These are phyloP conservation scores for Talpa occidentalis DNA, from an alignment of 2,113 vertebrate species.

Conservation along the genomic window DNA sequence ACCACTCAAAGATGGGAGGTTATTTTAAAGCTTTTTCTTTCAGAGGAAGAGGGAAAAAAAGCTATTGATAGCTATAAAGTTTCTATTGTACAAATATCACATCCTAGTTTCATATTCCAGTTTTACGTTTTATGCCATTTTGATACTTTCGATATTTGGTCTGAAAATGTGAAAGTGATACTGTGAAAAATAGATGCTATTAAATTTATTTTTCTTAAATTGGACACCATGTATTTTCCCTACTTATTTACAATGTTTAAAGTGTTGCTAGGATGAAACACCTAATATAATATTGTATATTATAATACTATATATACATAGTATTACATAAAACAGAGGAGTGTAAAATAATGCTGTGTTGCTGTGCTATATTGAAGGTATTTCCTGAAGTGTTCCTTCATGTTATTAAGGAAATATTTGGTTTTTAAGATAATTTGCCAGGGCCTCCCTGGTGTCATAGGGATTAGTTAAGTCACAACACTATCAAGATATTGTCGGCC, in stretches of 20 bases:
- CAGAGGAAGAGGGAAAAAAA: background rate
- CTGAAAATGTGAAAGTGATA: background rate
- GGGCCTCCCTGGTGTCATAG: no score
- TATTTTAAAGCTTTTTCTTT: constrained; percentile 1
- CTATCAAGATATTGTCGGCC: no score
- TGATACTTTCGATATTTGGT: background rate
- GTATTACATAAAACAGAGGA: background rate
- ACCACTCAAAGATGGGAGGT: background rate
- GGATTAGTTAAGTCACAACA: no score
- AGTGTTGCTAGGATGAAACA: background rate
- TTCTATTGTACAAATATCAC: background rate
- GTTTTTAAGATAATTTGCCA: background rate
- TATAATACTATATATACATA: no score
- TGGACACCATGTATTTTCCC: background rate
- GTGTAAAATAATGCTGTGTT: background rate
- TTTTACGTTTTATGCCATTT: background rate
- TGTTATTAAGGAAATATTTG: constrained; percentile 23
- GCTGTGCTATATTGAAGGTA: background rate
- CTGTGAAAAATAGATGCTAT: background rate
- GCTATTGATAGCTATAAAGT: background rate
- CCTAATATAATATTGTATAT: background rate
- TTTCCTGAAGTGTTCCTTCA: background rate
- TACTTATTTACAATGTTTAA: background rate
- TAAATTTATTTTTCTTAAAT: background rate
- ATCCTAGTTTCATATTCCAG: background rate